Evolutionary conservation across 2,888 invertebrate species (phyloP), one percentile per base, ranked within the genome.

Genomic region (Drosophila incognita): DNA sequence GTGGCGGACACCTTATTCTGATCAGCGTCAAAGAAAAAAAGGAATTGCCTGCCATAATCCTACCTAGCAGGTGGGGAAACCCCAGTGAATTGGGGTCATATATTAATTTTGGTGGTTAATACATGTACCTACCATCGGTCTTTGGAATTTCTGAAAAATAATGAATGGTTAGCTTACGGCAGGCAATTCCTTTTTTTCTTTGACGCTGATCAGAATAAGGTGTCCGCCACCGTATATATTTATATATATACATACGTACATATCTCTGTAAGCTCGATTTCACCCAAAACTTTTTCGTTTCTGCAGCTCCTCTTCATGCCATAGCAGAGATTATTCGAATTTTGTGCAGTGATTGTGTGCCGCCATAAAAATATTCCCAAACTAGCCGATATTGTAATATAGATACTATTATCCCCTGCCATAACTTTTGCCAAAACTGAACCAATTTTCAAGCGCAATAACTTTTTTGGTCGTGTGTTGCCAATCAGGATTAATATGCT

Each of bases 251-350:
- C 21, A 46, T 15, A 46, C 21, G 21, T 15, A 46, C 13, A 46
- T 46, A 59, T 33, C n/a, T 33, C 40, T 51, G 51, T 61, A 36
- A 69, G 65, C 52, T 63, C 40, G 56, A 64, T 78, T 70, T 69
- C 81, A 69, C 71, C 63, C 78, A 56, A 85, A 80, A 75, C 62
- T 81, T 80, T 77, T 61, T 76, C 66, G 61, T 70, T 57, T 59
- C 59, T 18, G n/a, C 29, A 29, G 27, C 18, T 29, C 13, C 15
- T 31, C 21, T 31, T 57, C 29, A 15, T 18, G 18, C 10, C 15
- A 31, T 2, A 15, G 31, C 21, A 11, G 21, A 54, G 11, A 18
- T 18, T 54, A 27, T 54, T 54, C 18, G 24, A 11, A 42, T 57
- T 21, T 57, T 18, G 15, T 31, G 33, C 10, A 13, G 40, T 13